These are phyloP conservation scores for Gisinianus flammeolus DNA, from an alignment of 2,888 invertebrate genomes.

Conservation along the genomic window DNA sequence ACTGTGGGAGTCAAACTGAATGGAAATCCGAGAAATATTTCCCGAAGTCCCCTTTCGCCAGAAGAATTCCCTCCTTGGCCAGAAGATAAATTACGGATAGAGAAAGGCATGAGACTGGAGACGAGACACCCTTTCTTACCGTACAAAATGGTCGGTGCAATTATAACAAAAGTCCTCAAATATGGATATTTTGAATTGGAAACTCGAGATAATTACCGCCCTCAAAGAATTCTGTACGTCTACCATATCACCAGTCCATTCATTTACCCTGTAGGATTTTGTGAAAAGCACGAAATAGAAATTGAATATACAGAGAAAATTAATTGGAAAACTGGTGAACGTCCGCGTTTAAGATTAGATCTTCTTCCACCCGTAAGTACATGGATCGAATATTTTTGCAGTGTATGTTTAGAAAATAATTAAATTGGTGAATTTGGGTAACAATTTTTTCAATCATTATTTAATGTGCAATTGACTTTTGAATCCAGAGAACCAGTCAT, in stretches of 20 bases:
- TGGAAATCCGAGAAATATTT: neutral
- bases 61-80: neutral
- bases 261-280: slow-evolving; percentile 23
- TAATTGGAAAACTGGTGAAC: no score
- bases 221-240: neutral
- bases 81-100: neutral
- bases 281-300: neutral
- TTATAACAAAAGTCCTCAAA: slow-evolving; percentile 16
- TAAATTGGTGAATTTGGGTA: no score
- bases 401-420: no score
- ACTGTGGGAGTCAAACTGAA: slow-evolving; percentile 3
- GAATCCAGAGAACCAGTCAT: slow-evolving; percentile 4
- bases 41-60: neutral
- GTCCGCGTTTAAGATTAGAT: neutral
- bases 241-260: slow-evolving; percentile 33
- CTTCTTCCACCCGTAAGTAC: slow-evolving; percentile 16
- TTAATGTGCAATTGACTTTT: neutral
- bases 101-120: slow-evolving; percentile 34
- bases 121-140: slow-evolving; percentile 1
- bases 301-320: slow-evolving; percentile 1
- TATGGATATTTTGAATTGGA: slow-evolving; percentile 22
- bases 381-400: no score
- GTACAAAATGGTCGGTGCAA: slow-evolving; percentile 27
- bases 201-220: neutral
- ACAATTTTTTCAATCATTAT: no score